Conservation (phyloP, 2,888 invertebrate genomes). For the Quadroppia sp. region DNA sequence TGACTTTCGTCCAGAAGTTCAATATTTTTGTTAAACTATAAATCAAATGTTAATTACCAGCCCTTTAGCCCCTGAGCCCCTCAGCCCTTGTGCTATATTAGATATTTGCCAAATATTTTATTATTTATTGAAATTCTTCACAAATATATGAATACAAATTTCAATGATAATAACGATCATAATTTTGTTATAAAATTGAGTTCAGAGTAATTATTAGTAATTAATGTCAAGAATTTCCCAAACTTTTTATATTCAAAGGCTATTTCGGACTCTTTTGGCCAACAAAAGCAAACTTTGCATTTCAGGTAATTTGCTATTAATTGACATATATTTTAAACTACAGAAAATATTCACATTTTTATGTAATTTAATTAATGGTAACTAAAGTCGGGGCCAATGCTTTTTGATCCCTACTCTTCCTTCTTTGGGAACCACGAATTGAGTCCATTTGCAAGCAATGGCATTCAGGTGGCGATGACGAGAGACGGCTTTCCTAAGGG, state of each 20-base stretch:
- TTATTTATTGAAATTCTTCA: neutral
- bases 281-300: conserved; percentile 2
- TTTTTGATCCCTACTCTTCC: conserved; percentile 5
- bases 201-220: no score
- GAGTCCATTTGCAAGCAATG: conserved; percentile 24
- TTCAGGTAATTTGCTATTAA: conserved; percentile 8
- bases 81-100: conserved; percentile 9
- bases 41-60: neutral
- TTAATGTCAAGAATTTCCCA: no score
- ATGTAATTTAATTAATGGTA: neutral
- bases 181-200: no score
- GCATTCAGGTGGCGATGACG: neutral
- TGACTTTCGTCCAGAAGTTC: neutral
- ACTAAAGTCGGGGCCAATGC: conserved; percentile 2
- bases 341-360: neutral
- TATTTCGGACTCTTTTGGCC: neutral
- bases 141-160: neutral
- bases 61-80: no score
- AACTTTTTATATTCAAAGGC: neutral
- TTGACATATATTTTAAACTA: neutral
- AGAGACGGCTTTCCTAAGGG: neutral
- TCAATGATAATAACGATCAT: no score
- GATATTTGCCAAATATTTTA: neutral
- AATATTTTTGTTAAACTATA: neutral
- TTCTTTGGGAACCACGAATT: neutral